These are phyloP conservation scores for Amphiprion ocellaris DNA, from an alignment of 2,113 vertebrate species.

Conservation along the genomic window DNA sequence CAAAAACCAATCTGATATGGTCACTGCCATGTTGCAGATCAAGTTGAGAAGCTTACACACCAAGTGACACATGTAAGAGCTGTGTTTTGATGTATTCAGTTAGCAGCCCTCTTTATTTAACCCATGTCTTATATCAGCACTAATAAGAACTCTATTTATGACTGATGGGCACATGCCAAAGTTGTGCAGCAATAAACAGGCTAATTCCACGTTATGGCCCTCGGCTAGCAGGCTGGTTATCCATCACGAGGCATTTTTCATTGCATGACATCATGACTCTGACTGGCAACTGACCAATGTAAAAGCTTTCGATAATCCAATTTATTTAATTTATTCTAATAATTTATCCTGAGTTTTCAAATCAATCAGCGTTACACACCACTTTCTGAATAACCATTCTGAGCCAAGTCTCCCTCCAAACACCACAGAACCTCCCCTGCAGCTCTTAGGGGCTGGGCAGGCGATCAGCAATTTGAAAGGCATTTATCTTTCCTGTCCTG, in stretches of 20 bases:
- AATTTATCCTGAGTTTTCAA: constrained; percentile 53
- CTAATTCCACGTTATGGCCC: constrained; percentile 41
- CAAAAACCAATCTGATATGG: neutral
- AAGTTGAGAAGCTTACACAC: neutral
- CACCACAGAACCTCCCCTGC: neutral
- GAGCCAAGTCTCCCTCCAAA: constrained; percentile 23
- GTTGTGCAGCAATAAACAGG: constrained; percentile 38
- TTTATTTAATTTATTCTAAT: constrained; percentile 47
- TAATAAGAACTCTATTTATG: constrained; percentile 31
- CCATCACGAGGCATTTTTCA: constrained; percentile 35
- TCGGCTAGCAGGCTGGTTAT: constrained; percentile 23
- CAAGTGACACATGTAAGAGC: neutral
- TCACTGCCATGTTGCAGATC: neutral
- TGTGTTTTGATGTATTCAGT: constrained; percentile 11
- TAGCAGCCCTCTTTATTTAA: constrained; percentile 16
- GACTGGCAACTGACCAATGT: constrained; percentile 54
- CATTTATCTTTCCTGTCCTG: constrained; percentile 75
- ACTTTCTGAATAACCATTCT: constrained; percentile 31
- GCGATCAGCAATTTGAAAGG: constrained; percentile 62
- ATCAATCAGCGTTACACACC: constrained; percentile 56
- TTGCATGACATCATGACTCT: constrained; percentile 51
- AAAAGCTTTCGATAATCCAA: constrained; percentile 67
- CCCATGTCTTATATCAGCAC: neutral
- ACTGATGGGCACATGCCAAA: constrained; percentile 11
- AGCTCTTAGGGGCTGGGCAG: constrained; percentile 15